These are phyloP conservation scores for Esox lucius DNA, from an alignment of 2,797 vertebrate species.

Conservation along the genomic window DNA sequence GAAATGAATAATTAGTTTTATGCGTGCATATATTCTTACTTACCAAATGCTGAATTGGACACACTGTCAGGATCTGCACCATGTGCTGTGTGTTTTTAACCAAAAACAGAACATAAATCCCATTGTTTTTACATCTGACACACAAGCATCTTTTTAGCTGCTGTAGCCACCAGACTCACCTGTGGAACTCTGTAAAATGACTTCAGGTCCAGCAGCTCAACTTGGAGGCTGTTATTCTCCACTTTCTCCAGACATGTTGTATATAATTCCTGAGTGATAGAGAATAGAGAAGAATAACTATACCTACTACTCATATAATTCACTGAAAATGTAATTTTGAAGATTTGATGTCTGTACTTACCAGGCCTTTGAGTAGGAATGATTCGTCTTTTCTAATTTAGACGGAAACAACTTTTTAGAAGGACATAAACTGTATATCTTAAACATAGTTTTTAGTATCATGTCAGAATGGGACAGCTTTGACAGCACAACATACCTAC, in stretches of 20 bases:
- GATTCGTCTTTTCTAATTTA: conserved; percentile 87
- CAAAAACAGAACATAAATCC: background rate
- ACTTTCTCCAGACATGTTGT: conserved; percentile 80
- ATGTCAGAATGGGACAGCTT: background rate
- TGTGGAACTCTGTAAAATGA: conserved; percentile 79
- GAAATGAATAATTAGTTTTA: background rate
- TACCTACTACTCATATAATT: background rate
- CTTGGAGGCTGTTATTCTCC: conserved; percentile 79
- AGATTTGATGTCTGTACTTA: conserved; percentile 63
- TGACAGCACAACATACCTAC: conserved; percentile 75
- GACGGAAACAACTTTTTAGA: conserved; percentile 18
- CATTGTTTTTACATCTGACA: background rate
- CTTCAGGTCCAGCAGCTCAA: conserved; percentile 83
- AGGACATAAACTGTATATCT: background rate
- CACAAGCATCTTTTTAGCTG: background rate
- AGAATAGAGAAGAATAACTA: background rate
- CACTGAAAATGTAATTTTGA: background rate
- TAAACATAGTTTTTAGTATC: background rate
- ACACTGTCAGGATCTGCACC: conserved; percentile 84
- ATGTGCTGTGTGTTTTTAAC: conserved; percentile 74
- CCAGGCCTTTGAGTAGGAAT: conserved; percentile 89
- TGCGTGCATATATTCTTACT: conserved; percentile 49
- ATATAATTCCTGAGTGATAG: conserved; percentile 77
- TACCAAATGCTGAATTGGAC: conserved; percentile 87
- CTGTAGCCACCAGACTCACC: conserved; percentile 65